Conservation (phyloP, 1,140 invertebrate species). For the Drosophila lini region DNA sequence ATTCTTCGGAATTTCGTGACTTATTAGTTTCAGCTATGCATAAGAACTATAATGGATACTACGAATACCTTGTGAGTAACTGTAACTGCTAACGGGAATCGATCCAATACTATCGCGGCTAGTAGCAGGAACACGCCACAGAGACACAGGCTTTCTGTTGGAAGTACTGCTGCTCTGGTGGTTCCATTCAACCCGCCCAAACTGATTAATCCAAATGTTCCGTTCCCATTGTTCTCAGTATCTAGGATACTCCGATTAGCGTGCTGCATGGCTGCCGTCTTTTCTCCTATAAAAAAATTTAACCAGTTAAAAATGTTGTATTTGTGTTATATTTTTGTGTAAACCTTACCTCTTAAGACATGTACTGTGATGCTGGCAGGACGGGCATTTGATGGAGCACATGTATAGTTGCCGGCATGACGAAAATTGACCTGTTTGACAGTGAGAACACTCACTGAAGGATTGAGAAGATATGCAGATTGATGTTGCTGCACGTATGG, state of each 20-base stretch:
- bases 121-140: constrained; percentile 46
- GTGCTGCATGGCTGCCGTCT: constrained; percentile 88
- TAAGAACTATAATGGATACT: constrained; percentile 38
- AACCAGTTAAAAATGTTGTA: background rate
- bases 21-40: constrained; percentile 71
- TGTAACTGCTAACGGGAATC: constrained; percentile 30
- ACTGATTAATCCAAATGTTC: constrained; percentile 53
- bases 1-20: constrained; percentile 31
- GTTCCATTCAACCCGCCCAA: constrained; percentile 58
- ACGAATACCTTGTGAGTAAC: constrained; percentile 40
- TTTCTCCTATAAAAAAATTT: constrained; percentile 85
- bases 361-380: constrained; percentile 89
- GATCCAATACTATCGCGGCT: constrained; percentile 30
- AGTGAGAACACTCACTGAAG: constrained; percentile 77
- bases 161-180: constrained; percentile 14
- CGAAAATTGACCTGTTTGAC: constrained; percentile 81
- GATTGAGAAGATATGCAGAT: constrained; percentile 74
- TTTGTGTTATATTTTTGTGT: background rate
- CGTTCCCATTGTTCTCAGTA: constrained; percentile 62
- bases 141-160: constrained; percentile 41
- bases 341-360: constrained; percentile 85
- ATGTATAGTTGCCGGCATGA: constrained; percentile 88
- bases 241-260: constrained; percentile 85
- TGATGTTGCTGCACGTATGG: constrained; percentile 67
- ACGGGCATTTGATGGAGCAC: constrained; percentile 89